Conservation (phyloP, 2,888 invertebrate genomes). For the Petrophora chlorosata region DNA sequence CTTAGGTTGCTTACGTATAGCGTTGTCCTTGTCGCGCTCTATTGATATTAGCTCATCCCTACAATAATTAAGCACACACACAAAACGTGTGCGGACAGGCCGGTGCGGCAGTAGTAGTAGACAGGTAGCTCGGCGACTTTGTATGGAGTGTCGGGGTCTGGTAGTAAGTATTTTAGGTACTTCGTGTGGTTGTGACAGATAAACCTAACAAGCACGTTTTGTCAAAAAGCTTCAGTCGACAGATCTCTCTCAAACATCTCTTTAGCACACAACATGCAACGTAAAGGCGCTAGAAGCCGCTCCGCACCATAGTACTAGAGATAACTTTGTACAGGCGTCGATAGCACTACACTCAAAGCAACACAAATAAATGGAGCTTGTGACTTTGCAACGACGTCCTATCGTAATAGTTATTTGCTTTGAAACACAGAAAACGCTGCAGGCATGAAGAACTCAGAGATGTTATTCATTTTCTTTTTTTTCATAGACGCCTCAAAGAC, state of each 20-base stretch:
- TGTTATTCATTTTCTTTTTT: conserved; percentile 53
- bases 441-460: conserved; percentile 31
- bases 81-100: too few species aligned
- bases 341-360: conserved; percentile 49
- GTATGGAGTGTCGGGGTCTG: too few species aligned
- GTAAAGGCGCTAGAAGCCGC: conserved; percentile 41
- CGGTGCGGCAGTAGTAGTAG: too few species aligned
- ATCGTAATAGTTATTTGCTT: conserved; percentile 35
- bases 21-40: too few species aligned
- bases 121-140: too few species aligned
- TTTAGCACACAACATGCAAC: conserved; percentile 43
- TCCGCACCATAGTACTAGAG: conserved; percentile 48
- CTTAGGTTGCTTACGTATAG: too few species aligned
- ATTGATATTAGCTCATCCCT: too few species aligned
- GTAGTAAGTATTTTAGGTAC: too few species aligned
- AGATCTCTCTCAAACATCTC: conserved; percentile 37
- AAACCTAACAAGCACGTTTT: conserved; percentile 16
- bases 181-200: conserved; percentile 2
- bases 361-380: conserved; percentile 53
- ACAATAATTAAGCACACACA: too few species aligned
- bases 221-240: conserved; percentile 16
- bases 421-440: conserved; percentile 42
- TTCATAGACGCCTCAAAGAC: conserved; percentile 48
- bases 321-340: conserved; percentile 55
- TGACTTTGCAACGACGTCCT: conserved; percentile 46